A percentile compares a stretch with the other conserved stretches of the same genome.
Conservation (phyloP, 2,888 invertebrate genomes). For the Archaeoteleia sp. region DNA sequence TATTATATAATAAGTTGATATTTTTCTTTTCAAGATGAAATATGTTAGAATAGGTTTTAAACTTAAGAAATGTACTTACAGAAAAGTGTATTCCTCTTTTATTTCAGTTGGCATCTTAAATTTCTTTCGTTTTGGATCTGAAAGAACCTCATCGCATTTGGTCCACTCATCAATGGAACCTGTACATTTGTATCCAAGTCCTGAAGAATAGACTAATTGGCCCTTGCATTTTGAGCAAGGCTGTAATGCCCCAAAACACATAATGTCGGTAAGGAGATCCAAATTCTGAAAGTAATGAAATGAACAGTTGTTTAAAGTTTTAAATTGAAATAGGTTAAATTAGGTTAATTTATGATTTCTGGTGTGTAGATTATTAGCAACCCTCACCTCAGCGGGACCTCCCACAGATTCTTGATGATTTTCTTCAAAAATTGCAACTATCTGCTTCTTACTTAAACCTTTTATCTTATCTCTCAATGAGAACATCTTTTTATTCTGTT, state of each 20-base stretch:
- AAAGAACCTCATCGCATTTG: slow-evolving; percentile 85
- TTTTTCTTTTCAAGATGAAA: too few relatives aligned
- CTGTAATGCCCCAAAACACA: slow-evolving; percentile 90
- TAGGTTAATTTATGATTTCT: too few relatives aligned
- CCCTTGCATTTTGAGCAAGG: slow-evolving; percentile 89
- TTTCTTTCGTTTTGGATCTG: slow-evolving; percentile 82
- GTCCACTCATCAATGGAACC: slow-evolving; percentile 93
- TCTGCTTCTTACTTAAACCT: slow-evolving; percentile 79
- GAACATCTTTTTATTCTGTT: slow-evolving; percentile 85
- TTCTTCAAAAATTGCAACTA: slow-evolving; percentile 80
- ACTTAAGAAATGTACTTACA: slow-evolving; percentile 72
- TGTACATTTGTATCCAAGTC: slow-evolving; percentile 89
- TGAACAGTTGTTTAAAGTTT: slow-evolving; percentile 9
- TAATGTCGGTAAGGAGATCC: slow-evolving; percentile 87
- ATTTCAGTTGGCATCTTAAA: slow-evolving; percentile 83
- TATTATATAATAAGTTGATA: too few relatives aligned
- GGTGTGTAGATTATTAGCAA: too few relatives aligned
- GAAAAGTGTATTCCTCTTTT: slow-evolving; percentile 77
- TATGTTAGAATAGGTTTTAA: slow-evolving; percentile 10
- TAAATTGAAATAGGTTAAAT: slow-evolving; percentile 18
- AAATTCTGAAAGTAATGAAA: slow-evolving; percentile 77
- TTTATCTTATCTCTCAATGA: slow-evolving; percentile 80
- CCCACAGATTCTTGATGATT: slow-evolving; percentile 89
- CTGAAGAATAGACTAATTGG: slow-evolving; percentile 81
- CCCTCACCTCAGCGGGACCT: slow-evolving; percentile 80